Conservation (phyloP, 2,888 invertebrate genomes). For the Dicyrtomina minuta region DNA sequence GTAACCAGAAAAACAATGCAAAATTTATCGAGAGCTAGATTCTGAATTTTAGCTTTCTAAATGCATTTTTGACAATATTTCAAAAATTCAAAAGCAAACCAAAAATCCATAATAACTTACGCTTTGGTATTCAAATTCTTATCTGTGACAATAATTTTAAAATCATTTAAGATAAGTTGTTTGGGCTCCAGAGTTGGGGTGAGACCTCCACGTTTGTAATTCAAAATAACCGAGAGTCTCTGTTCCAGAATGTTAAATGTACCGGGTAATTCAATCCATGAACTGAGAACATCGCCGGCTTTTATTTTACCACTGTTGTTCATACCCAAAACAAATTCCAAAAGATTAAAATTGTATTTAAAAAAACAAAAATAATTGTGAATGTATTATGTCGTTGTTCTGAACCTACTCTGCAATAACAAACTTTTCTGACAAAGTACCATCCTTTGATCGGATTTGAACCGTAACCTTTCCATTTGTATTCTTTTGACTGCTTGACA, state of each 20-base stretch:
- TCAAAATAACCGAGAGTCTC: constrained; percentile 36
- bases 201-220: constrained; percentile 46
- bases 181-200: constrained; percentile 44
- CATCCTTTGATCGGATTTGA: constrained; percentile 35
- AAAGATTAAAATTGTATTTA: too few relatives aligned
- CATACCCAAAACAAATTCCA: too few relatives aligned
- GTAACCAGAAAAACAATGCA: too few relatives aligned
- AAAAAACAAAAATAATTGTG: not conserved
- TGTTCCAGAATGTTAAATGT: constrained; percentile 33
- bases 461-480: constrained; percentile 45
- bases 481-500: constrained; percentile 37
- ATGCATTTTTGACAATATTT: not conserved
- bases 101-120: not conserved
- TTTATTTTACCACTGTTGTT: constrained; percentile 38
- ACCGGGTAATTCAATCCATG: constrained; percentile 48
- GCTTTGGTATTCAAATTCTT: not conserved
- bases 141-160: constrained; percentile 33
- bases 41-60: not conserved
- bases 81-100: not conserved
- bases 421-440: constrained; percentile 38
- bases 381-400: too few relatives aligned
- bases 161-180: constrained; percentile 36
- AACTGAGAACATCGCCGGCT: constrained; percentile 38
- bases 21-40: not conserved
- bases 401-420: constrained; percentile 36